Percentiles rank a stretch among this genome's conserved stretches.
phyloP scores from a whole-genome alignment of 1,140 invertebrate species.

The Schmidtea mediterranea region DNA sequence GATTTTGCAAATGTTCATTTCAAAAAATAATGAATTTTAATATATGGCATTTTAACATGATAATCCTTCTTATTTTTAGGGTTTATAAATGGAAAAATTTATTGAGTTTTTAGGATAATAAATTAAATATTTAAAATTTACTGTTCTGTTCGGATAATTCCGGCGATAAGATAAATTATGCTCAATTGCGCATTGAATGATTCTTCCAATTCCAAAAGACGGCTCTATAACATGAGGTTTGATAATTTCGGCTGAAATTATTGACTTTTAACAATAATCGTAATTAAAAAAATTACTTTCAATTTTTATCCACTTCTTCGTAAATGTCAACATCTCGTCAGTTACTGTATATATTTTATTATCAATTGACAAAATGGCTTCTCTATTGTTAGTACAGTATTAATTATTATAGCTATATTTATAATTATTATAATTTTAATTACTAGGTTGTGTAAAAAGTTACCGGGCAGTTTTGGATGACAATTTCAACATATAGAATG shows the following conservation, averaged over 20 bases:
- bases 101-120: no score
- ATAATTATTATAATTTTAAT: conserved; percentile 20
- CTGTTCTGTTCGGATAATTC: conserved; percentile 70
- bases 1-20: no score
- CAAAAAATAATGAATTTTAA: no score
- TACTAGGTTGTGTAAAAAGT: no score
- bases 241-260: conserved; percentile 54
- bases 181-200: conserved; percentile 83
- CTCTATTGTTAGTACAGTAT: not conserved
- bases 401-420: no score
- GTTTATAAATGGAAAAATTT: no score
- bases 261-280: no score
- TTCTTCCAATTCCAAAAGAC: conserved; percentile 84
- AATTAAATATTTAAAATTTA: conserved; percentile 20
- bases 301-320: not conserved
- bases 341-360: not conserved
- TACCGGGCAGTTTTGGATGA: no score
- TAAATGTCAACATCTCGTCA: not conserved
- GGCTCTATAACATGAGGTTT: conserved; percentile 90
- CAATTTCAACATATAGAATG: no score
- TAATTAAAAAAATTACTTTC: not conserved
- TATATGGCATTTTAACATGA: no score
- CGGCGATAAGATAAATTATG: conserved; percentile 71
- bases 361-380: not conserved
- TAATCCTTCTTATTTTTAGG: no score